Evolutionary conservation across 1,140 invertebrate genomes (phyloP), one percentile per base, ranked within the genome.

Genomic region (Globodera rostochiensis): DNA sequence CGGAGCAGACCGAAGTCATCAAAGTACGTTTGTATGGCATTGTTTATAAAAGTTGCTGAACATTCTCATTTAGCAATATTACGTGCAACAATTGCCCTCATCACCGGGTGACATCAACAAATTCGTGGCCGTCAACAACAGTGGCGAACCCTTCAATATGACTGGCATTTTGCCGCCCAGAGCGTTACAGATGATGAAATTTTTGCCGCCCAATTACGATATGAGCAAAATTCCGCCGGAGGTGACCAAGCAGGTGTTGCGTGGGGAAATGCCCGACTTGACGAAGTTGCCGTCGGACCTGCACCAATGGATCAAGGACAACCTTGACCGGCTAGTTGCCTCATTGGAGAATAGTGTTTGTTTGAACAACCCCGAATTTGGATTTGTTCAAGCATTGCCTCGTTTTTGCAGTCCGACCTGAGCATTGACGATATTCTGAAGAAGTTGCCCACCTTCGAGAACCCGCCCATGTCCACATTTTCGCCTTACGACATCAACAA

Each of bases 401-500:
- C 47, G 64, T 50, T 13, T 25, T 75, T 86, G 74, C 69, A 86
- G 85, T 53, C 78, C 19, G 84, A 88, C 69, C 75, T 85, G 46
- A 82, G 86, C 11, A 80, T 89, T 60, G 87, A 88, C 53, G 88
- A 89, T 25, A 77, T 89, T 77, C 79, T 89, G 11, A 46, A 74
- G 46, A 89, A 89, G 69, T 74, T 89, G 64, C 88, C 88, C 13
- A 84, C 76, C 15, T 90, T 90, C 60, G 86, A 87, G n/a, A 80
- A 81, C 45, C 81, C 87, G 11, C 83, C 74, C 11, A 25, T 79
- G 46, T 60, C 83, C 9, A 90, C 88, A 15, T 89, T 90, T 74
- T 81, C 86, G 4, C 88, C 88, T 7, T 89, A 89, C 73, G 88
- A 89, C 74, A 86, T 89, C 80, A 89, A 87, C 74, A 70, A 86